Evolutionary conservation across 1,140 invertebrate species (phyloP).

Genomic region (Hormaphis cornu): DNA sequence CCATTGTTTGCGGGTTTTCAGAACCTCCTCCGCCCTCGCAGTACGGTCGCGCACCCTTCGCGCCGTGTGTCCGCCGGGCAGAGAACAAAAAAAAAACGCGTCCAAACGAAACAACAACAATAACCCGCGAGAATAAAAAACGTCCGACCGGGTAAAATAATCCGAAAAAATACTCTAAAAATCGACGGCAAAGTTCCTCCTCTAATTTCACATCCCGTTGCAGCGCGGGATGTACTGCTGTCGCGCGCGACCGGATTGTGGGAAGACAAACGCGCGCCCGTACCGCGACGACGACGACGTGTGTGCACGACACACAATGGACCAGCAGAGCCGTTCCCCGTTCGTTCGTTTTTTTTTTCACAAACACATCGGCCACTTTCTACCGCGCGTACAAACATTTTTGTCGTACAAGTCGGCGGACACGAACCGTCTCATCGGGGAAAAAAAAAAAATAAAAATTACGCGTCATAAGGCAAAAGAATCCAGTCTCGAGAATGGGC

Average conservation of each 20-base stretch:
- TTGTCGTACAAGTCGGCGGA: conserved; percentile 16
- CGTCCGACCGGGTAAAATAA: neutral
- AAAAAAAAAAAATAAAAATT: conserved; percentile 12
- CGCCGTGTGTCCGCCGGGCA: neutral
- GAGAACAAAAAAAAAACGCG: neutral
- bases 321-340: conserved; percentile 21
- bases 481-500: conserved; percentile 28
- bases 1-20: conserved; percentile 10
- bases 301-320: no score
- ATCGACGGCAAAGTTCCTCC: no score
- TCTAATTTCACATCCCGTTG: no score
- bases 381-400: conserved; percentile 29
- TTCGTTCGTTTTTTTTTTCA: conserved; percentile 11
- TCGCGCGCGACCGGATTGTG: neutral
- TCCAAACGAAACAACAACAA: neutral
- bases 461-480: conserved; percentile 31
- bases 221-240: no score
- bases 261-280: neutral
- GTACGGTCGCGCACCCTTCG: neutral
- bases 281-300: neutral
- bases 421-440: conserved; percentile 25
- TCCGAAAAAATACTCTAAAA: neutral
- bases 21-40: neutral
- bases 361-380: conserved; percentile 16
- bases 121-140: no score